Evolutionary conservation across 1,140 invertebrate species (phyloP), one percentile per base, ranked within the genome.

Genomic region (Penaeus chinensis): DNA sequence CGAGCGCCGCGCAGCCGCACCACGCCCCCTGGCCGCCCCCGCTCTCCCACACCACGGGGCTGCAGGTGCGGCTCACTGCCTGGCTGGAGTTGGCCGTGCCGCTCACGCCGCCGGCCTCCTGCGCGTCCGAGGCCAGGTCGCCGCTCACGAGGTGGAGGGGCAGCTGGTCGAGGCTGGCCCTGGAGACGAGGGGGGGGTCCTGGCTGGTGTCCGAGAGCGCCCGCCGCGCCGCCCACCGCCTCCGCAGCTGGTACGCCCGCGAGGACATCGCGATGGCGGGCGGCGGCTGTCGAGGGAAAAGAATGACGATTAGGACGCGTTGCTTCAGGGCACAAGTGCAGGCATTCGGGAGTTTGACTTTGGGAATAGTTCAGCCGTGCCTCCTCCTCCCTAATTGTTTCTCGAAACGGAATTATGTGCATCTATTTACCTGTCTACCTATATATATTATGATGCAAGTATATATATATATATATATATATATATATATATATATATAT

Each of bases 11-110:
- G 81, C 86, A 87, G 69, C 80, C 86, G 86, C 86, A 87, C 86
- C 86, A 87, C 18, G 65, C 80, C 27, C 22, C 69, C 69, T 32
- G 32, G 11, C 69, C 69, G 24, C 86, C 80, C 8, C 86, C 61
- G 47, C 80, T 69, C 62, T 87, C 86, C 86, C 86, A 87, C 81
- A 87, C 80, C 80, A 87, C 86, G 22, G 86, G 86, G 80, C 86
- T 87, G 18, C 86, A 54, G n/a, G 80, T 66, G 8, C 42, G 86
- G 71, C 80, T 87, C 18, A 22, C 80, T 22, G 69, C n/a, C 22
- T 60, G 37, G 60, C 86, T 87, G 22, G 80, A 71, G 37, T 60
- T 87, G 61, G 24, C 63, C 19, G 77, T 20, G 2, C 77, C 78
- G 32, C 84, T 86, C 4, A 62, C 76, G 27, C 62, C 84, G 13